Base-by-base conservation (phyloP, 2,888 invertebrate genomes). In the Brachyptera putata region DNA sequence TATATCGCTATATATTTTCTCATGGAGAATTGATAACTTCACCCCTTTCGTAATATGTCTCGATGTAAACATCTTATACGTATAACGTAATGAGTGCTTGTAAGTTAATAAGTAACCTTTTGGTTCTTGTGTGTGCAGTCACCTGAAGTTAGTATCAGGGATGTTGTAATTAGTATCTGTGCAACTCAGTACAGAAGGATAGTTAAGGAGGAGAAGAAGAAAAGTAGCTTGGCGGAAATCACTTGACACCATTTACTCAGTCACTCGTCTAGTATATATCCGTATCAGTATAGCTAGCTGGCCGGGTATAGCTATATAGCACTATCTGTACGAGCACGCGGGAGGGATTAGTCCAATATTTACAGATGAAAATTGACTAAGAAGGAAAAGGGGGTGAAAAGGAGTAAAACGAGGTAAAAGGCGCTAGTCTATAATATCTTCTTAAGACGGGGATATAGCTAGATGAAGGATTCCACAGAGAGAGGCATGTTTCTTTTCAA, bases 301-400 rank as follows among this genome's bases (percentile, higher is more conserved):
- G n/a, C n/a, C n/a, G n/a, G n/a, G n/a, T n/a, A n/a, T n/a, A n/a
- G 30, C 58, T 57, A 39, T 57, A 49, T 50, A 30, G 59, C 59
- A 56, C 57, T 50, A 50, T 56, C 60, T 60, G 36, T 58, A 24
- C 26, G n/a, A 25, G 50, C 49, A 58, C 49, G 14, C 66, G 68
- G 66, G 53, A n/a, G n/a, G 72, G 74, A 75, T 75, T 75, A 75
- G 70, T 71, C 71, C 74, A 75, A 75, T 75, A 75, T 75, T 75
- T 75, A 72, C 75, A 70, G 72, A 75, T 73, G 75, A 73, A 75
- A 75, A 75, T 75, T 75, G 75, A 74, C 74, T 73, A 71, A 55
- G 60, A 57, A 60, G 63, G 60, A 55, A 62, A 61, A 62, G 56
- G 34, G n/a, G 58, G 58, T 43, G 34, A 34, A 53, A 53, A 53